phyloP scores from a whole-genome alignment of 2,113 vertebrate species.

The Tachuris rubrigastra region DNA sequence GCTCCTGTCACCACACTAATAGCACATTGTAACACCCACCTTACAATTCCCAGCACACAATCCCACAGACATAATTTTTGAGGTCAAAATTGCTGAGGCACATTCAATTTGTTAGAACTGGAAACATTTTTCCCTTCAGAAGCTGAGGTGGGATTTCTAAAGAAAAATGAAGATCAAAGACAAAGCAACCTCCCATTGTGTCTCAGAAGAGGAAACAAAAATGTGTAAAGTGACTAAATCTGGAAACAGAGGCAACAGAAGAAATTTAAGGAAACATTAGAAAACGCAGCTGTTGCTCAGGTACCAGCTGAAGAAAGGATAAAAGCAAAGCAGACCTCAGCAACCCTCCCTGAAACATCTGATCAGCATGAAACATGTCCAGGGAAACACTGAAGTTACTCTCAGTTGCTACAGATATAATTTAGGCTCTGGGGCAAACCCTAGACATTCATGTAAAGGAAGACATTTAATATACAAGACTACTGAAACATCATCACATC shows the following conservation, averaged over 20 bases:
- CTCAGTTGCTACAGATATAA: background rate
- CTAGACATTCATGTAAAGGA: background rate
- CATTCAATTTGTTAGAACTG: background rate
- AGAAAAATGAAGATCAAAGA: background rate
- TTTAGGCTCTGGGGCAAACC: background rate
- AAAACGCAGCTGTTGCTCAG: background rate
- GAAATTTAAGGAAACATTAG: background rate
- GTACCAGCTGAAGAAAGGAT: background rate
- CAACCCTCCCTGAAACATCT: background rate
- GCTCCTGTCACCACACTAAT: background rate
- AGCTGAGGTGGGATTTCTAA: background rate
- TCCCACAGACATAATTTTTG: background rate
- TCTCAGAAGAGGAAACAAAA: slow-evolving; percentile 1
- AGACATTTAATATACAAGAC: background rate
- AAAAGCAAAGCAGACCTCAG: background rate
- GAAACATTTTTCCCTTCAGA: background rate
- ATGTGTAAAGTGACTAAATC: background rate
- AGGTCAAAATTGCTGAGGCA: background rate
- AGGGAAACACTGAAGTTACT: background rate
- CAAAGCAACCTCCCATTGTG: slow-evolving; percentile 1
- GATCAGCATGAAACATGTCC: background rate
- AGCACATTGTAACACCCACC: background rate
- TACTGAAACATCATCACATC: background rate
- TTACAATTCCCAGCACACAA: background rate
- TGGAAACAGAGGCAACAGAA: background rate